phyloP scores from a whole-genome alignment of 2,797 vertebrate genomes.

The Adrianichthys oophorus region DNA sequence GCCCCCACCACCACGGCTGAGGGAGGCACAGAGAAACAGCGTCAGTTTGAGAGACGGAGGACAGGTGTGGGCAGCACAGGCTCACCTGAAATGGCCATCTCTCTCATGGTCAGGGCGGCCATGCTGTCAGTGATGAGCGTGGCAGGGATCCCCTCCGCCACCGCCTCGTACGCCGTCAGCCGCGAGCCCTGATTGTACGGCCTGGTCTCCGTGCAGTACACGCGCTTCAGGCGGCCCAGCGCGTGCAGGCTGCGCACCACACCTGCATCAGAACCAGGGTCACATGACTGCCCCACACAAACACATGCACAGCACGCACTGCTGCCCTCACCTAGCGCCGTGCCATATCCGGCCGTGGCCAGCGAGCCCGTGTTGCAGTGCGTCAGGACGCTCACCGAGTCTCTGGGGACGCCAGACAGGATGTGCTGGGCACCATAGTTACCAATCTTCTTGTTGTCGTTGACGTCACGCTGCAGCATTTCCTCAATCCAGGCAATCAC shows the following conservation, averaged over 20 bases:
- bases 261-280: constrained; percentile 62
- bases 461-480: constrained; percentile 88
- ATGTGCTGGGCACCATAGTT: constrained; percentile 88
- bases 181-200: constrained; percentile 93
- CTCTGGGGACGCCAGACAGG: constrained; percentile 77
- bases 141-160: constrained; percentile 85
- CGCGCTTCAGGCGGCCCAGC: constrained; percentile 79
- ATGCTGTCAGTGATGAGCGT: constrained; percentile 91
- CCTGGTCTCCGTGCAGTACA: constrained; percentile 91
- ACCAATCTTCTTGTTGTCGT: constrained; percentile 87
- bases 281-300: too few species aligned
- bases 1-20: constrained; percentile 91
- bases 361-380: constrained; percentile 94
- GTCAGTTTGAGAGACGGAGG: too few species aligned
- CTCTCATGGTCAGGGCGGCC: constrained; percentile 86
- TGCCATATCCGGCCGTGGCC: constrained; percentile 91
- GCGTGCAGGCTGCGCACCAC: constrained; percentile 86
- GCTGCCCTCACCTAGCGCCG: constrained; percentile 83
- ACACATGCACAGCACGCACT: too few species aligned
- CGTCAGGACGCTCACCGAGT: constrained; percentile 86
- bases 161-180: constrained; percentile 89
- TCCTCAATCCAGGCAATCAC: constrained; percentile 85
- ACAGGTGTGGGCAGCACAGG: too few species aligned
- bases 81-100: constrained; percentile 83
- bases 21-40: neutral